These are phyloP conservation scores for Austrolebias charrua DNA, from an alignment of 2,797 vertebrate genomes.

Conservation along the genomic window DNA sequence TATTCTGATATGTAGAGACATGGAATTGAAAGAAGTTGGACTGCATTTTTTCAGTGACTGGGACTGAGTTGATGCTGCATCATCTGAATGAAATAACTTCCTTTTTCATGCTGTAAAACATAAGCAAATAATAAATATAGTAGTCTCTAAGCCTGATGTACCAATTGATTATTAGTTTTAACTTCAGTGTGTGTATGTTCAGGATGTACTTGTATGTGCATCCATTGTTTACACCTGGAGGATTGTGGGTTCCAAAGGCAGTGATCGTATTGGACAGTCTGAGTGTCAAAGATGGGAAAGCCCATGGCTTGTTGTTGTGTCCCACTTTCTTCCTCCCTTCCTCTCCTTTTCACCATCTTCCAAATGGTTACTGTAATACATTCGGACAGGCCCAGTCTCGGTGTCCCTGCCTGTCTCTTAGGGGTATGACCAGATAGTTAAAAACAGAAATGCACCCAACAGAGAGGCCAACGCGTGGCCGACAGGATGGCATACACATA, in stretches of 20 bases:
- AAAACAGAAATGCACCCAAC: constrained; percentile 63
- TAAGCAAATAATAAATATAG: too few relatives aligned
- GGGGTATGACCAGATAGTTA: constrained; percentile 57
- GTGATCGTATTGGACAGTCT: constrained; percentile 54
- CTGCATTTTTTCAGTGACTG: too few relatives aligned
- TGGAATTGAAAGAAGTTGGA: too few relatives aligned
- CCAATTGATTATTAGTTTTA: neutral
- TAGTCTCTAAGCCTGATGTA: too few relatives aligned
- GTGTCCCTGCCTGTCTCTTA: constrained; percentile 39
- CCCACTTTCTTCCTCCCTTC: constrained; percentile 56
- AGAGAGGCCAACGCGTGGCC: constrained; percentile 33
- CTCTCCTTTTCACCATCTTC: constrained; percentile 45
- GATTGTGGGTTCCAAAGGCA: constrained; percentile 26
- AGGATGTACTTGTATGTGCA: too few relatives aligned
- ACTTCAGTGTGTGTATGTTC: neutral
- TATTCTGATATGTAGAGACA: too few relatives aligned
- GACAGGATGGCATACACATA: constrained; percentile 3
- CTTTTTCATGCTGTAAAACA: too few relatives aligned
- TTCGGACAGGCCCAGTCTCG: constrained; percentile 61
- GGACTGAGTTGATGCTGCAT: too few relatives aligned
- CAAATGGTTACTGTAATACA: constrained; percentile 65
- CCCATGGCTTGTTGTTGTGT: constrained; percentile 60
- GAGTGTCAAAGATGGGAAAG: constrained; percentile 37
- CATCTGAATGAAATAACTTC: too few relatives aligned
- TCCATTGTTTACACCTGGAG: neutral